Evolutionary conservation across 1,140 invertebrate species (phyloP), one percentile per base, ranked within the genome.

Genomic region (Zaprionus camerounensis): DNA sequence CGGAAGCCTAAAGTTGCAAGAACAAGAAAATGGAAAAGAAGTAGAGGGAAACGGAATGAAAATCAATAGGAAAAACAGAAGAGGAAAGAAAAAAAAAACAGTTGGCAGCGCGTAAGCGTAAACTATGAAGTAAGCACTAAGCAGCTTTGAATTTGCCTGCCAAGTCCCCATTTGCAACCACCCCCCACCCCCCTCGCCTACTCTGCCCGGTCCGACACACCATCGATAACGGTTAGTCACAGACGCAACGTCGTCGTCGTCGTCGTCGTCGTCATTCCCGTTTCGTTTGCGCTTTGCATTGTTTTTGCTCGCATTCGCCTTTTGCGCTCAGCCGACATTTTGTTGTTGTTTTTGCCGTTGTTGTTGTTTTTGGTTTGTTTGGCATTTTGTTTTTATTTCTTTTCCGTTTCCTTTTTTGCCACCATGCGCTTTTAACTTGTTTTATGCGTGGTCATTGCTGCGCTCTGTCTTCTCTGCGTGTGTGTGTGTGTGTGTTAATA

Each of bases 121-220:
- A 87, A 87, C 84, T 87, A 87, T 90, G 85, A 90, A 90, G 85
- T 90, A 87, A 87, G 84, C 81, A 59, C 71, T 87, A 90, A 90
- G 85, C 85, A 80, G 85, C 81, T 88, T 88, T 86, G 76, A 73
- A 78, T 82, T 69, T 78, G 78, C 78, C 73, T 88, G 73, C 77
- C 66, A 73, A 22, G 71, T 78, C 75, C 53, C 28, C 49, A 20
- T 24, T 7, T 17, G 12, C 34, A 22, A 13, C 22, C 17, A 31
- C 17, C 9, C 31, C 38, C 68, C 17, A 6, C 31, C 38, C 68
- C 1, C 17, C 1, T 17, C 7, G 28, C 28, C 28, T 3, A 0
- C 68, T 9, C 28, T 15, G 2, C n/a, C 34, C 36, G 22, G 7
- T n/a, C 9, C 58, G 5, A 12, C 46, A n/a, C 28, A 34, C 64